Conservation (phyloP, 2,888 invertebrate species). For the Lycaena phlaeas region DNA sequence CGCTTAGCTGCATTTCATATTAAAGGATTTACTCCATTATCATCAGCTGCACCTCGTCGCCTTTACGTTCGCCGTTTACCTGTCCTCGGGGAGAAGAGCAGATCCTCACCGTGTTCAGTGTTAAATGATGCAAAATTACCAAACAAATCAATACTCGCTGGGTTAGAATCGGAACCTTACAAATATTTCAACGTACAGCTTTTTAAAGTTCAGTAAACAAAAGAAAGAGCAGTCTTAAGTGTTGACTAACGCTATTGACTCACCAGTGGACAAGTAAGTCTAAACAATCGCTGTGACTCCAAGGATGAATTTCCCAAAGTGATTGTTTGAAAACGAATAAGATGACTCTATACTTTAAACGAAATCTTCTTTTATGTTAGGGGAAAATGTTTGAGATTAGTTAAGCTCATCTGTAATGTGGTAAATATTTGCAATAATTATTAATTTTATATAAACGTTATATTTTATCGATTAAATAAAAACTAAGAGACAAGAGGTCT, state of each 20-base stretch:
- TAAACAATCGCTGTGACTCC: slow-evolving; percentile 8
- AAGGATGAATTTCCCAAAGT: slow-evolving; percentile 11
- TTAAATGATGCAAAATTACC: too few relatives aligned
- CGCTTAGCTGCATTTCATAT: not conserved
- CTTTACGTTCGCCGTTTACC: too few relatives aligned
- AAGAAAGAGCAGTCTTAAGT: not conserved
- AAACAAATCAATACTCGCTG: too few relatives aligned
- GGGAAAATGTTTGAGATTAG: too few relatives aligned
- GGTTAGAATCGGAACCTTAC: not conserved
- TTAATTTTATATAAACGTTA: too few relatives aligned
- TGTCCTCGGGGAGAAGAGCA: too few relatives aligned
- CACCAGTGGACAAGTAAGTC: slow-evolving; percentile 1
- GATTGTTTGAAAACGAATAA: slow-evolving; percentile 9
- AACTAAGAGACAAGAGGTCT: too few relatives aligned
- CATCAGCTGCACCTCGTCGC: too few relatives aligned
- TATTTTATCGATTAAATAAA: too few relatives aligned
- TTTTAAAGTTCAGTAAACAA: not conserved
- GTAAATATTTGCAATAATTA: too few relatives aligned
- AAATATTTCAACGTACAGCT: not conserved
- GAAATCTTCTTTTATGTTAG: not conserved
- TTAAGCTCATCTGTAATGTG: too few relatives aligned
- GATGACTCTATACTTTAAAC: not conserved
- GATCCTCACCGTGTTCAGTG: too few relatives aligned
- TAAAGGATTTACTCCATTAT: not conserved
- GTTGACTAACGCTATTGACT: slow-evolving; percentile 5